Conservation (phyloP, 2,113 vertebrate species). For the Mormyrus lacerda region DNA sequence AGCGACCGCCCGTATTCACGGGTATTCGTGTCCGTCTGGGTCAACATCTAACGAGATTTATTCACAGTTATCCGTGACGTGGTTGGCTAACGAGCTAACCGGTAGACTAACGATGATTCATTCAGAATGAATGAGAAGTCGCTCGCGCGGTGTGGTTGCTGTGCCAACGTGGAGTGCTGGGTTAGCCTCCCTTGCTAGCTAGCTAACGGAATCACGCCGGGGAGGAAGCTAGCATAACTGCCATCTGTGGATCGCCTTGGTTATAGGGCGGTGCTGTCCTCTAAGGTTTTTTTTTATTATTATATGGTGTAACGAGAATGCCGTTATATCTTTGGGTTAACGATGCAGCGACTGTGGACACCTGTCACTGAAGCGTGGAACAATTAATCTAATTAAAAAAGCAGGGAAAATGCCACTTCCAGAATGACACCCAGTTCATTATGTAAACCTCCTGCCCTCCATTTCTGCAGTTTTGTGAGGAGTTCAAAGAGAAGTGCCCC, state of each 20-base stretch:
- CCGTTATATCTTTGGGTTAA: background rate
- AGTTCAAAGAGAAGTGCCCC: conserved; percentile 91
- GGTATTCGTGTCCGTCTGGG: background rate
- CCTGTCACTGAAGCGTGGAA: background rate
- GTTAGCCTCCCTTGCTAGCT: background rate
- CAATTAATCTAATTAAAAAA: background rate
- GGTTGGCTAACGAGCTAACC: background rate
- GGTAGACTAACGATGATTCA: background rate
- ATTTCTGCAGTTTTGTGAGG: conserved; percentile 82
- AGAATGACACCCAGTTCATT: background rate
- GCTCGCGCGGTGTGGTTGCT: background rate
- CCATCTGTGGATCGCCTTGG: background rate
- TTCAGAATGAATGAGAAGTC: background rate
- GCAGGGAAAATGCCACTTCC: background rate
- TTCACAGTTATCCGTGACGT: background rate
- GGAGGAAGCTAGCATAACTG: background rate
- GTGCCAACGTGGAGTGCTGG: background rate
- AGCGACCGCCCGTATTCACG: background rate
- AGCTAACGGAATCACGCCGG: background rate
- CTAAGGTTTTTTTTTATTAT: background rate
- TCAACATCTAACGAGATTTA: background rate
- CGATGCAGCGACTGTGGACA: background rate
- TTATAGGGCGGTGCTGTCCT: background rate
- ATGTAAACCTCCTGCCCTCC: background rate
- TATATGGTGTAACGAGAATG: background rate